Evolutionary conservation across 2,888 invertebrate species (phyloP).

Genomic region (Geotrupes spiniger): DNA sequence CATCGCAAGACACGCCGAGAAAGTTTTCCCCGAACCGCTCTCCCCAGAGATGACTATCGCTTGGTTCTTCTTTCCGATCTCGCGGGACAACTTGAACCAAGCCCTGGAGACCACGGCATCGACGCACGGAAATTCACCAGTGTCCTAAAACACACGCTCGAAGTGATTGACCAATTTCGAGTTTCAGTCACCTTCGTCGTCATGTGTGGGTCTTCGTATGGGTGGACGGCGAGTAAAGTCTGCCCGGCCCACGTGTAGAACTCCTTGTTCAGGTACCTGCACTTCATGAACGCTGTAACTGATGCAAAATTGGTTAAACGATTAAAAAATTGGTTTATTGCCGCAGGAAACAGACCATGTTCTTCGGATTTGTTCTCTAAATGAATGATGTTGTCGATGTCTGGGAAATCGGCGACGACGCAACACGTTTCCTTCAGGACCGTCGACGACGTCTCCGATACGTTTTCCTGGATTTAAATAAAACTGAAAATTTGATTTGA

Average conservation of each 20-base stretch:
- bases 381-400: constrained; percentile 22
- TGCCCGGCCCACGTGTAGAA: constrained; percentile 51
- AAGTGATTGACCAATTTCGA: too few species aligned
- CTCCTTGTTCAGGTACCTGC: constrained; percentile 37
- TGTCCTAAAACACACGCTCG: constrained; percentile 10
- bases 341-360: constrained; percentile 1
- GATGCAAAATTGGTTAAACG: constrained; percentile 13
- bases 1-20: constrained; percentile 45
- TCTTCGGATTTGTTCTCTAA: constrained; percentile 23
- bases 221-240: constrained; percentile 45
- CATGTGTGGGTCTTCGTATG: constrained; percentile 29
- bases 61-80: constrained; percentile 43
- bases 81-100: constrained; percentile 29
- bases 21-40: constrained; percentile 51
- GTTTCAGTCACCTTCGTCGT: constrained; percentile 6
- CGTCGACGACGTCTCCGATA: constrained; percentile 15
- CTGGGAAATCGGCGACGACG: neutral
- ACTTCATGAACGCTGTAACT: constrained; percentile 44
- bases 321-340: neutral
- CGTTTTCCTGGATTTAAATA: constrained; percentile 3
- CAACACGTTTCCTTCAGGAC: constrained; percentile 11
- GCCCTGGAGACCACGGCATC: constrained; percentile 26
- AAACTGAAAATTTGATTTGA: neutral
- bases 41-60: constrained; percentile 49
- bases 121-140: constrained; percentile 22